Base-by-base conservation (phyloP, 2,888 invertebrate species). In the Bedellia somnulentella region DNA sequence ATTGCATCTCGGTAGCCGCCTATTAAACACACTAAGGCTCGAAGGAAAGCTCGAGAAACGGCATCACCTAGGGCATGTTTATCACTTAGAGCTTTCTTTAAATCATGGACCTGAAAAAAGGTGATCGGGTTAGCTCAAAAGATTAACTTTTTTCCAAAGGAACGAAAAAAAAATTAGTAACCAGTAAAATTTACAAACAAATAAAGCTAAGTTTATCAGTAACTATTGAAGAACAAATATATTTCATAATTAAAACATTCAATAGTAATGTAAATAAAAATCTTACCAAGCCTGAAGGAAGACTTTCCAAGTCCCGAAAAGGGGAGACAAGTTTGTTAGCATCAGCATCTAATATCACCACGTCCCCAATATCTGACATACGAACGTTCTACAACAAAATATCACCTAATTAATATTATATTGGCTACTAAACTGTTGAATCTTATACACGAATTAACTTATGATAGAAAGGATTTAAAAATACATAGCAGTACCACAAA, bases 1-100 rank as follows among this genome's bases (percentile, higher is more conserved):
- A 96, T 81, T 15, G 94, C 95, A 61, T 95, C 94, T 38, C 93
- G 80, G 60, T 95, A 96, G 38, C 93, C 93, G 27, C 97, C 97
- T 46, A 98, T 97, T 32, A 98, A 78, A 58, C 91, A 88, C 8
- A 97, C 97, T 41, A 97, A 77, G 6, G 95, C 90, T 35, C 88
- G 80, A 31, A 98, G 78, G 67, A 98, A 98, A 26, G 95, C 91
- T 49, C 93, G 83, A 3, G 96, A 90, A 4, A 98, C 89, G 1
- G 93, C 89, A 59, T 98, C 97, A 1, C 96, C 96, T 34, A 92
- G 71, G 29, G 85, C 85, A 40, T 89, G 82, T 45, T 85, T 81
- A 52, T 85, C 85, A 49, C 86, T 85, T 47, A 93, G 70, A 36
- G 87, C 85, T 51, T 84, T 83, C 56, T 85, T 87, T 56, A 93